Evolutionary conservation across 1,140 invertebrate genomes (phyloP), one percentile per base, ranked within the genome.

Genomic region (Chironomus striatipennis): DNA sequence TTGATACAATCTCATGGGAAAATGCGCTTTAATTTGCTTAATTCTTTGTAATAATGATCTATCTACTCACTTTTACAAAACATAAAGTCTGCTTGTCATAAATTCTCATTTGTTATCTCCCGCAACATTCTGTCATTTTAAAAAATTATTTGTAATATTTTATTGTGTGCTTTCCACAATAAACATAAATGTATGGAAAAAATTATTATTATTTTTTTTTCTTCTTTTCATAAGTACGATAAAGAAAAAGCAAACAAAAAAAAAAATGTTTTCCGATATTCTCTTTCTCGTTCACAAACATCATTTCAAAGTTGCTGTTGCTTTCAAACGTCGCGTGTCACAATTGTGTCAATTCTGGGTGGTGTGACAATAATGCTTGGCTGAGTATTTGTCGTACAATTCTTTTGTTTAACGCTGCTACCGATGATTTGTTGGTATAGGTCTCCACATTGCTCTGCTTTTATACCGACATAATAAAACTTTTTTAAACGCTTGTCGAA

Each of bases 401-500:
- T 5, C 17, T 20, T 70, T 57, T 57, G n/a, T 70, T 70, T 18
- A 70, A 18, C 20, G 65, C 65, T 70, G 65, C 65, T 70, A 70
- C 65, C 65, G 65, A 70, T 70, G 65, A 20, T 70, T 70, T 21
- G 18, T 70, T 10, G 65, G 17, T 70, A 20, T 9, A 1, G 80
- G 81, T 6, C 80, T 84, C 88, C 88, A 89, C 75, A 85, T 85
- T 34, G 83, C 84, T 64, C 84, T 81, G 75, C 82, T 85, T 74
- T 87, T 86, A 78, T 91, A 93, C 77, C 88, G 84, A 82, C 94
- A 96, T 24, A 90, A 83, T n/a, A 96, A 80, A 0, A 96, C 93
- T 80, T 93, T 92, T 78, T 94, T 91, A 82, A 97, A 97, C 0
- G 94, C 92, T 79, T 95, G 90, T 57, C 94, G 84, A 82, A 97